Evolutionary conservation across 2,113 vertebrate species (phyloP), one percentile per base, ranked within the genome.

Genomic region (Muntiacus reevesi): DNA sequence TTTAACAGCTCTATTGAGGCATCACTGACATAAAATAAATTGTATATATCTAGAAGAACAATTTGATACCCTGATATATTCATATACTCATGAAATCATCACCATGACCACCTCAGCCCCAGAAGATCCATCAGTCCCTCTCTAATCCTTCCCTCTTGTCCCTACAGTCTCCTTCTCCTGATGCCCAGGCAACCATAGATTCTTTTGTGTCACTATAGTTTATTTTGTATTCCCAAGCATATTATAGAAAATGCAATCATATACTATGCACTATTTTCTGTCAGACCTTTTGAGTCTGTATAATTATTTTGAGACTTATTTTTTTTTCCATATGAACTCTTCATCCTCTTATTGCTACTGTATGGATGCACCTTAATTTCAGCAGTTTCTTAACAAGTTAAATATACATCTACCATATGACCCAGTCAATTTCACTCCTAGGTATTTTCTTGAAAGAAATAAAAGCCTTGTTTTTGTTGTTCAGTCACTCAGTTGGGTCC

Each of bases 381-480:
- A 52, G 33, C 33, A 74, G 19, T 62, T 59, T 89, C 45, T 78
- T 62, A 50, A 94, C 64, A 71, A 89, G 23, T 89, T 86, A 96
- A 89, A 60, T n/a, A 89, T 62, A 71, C 11, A 79, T 33, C 19
- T 89, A 92, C 14, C 23, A 54, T 52, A 89, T 85, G 67, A 78
- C 14, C 62, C 28, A 64, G 25, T 9, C 54, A 87, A 88, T 83
- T 88, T 54, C 9, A 40, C 27, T 74, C 16, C 25, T 74, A 86
- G 67, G 52, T 55, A 85, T 47, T 95, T 83, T 92, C 23, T 89
- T 57, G 67, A 97, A 94, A 92, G 78, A 85, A 94, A 92, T 30
- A 27, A 85, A 92, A 89, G 47, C 5, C 17, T 67, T 36, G 33
- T 21, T 67, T 30, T 64, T n/a, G 62, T 19, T 67, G 33, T 67